A percentile compares a stretch with the other conserved stretches of the same genome.
phyloP scores from a whole-genome alignment of 2,888 invertebrate genomes.

The Erebia aethiops region DNA sequence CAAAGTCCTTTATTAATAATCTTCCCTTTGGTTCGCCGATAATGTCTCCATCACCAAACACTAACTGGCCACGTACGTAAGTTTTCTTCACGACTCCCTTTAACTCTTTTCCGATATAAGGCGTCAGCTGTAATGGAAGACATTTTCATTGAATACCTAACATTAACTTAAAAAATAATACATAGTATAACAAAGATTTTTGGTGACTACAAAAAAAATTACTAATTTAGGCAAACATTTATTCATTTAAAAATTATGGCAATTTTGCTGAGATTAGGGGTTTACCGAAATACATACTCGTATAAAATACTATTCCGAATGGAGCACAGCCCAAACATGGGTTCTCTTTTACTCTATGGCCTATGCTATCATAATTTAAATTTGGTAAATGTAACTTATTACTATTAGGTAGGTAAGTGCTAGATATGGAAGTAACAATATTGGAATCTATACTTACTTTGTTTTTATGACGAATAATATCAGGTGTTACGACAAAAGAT shows the following conservation, averaged over 20 bases:
- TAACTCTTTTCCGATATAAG: constrained; percentile 84
- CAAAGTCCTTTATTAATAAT: constrained; percentile 58
- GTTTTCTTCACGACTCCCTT: constrained; percentile 86
- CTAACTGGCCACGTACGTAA: constrained; percentile 84
- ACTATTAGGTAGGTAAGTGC: background rate
- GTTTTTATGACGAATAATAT: constrained; percentile 86
- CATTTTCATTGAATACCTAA: background rate
- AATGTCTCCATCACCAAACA: constrained; percentile 76
- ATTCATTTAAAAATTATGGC: too few species aligned
- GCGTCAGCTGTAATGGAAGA: constrained; percentile 80
- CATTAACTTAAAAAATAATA: too few species aligned
- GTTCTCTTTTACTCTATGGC: too few species aligned
- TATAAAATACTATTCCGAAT: too few species aligned
- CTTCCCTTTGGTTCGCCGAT: constrained; percentile 70
- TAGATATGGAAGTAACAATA: background rate
- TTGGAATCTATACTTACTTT: constrained; percentile 73
- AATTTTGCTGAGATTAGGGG: too few species aligned
- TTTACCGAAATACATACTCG: too few species aligned
- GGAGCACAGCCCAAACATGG: too few species aligned
- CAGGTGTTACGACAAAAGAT: constrained; percentile 79
- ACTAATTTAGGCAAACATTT: too few species aligned
- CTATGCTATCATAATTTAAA: too few species aligned
- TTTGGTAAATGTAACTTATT: too few species aligned
- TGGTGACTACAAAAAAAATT: too few species aligned
- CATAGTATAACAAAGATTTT: too few species aligned